Evolutionary conservation across 2,888 invertebrate species (phyloP).

Genomic region (Hedya salicella): DNA sequence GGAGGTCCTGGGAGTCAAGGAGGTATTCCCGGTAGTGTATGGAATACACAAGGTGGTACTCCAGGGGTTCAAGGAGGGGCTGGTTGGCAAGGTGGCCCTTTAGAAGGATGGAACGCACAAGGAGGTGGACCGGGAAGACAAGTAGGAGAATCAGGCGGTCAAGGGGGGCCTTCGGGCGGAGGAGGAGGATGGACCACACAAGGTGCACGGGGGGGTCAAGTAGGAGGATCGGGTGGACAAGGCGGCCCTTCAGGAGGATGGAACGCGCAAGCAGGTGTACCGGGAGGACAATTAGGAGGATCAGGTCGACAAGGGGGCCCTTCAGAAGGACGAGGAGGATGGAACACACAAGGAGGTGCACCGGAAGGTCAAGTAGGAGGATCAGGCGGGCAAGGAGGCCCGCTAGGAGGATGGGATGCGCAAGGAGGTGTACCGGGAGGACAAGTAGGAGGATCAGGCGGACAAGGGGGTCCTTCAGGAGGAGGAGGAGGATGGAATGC

Average conservation of each 20-base stretch:
- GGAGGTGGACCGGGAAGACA: slow-evolving; percentile 26
- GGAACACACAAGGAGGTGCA: slow-evolving; percentile 16
- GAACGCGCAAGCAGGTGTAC: slow-evolving; percentile 26
- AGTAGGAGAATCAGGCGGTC: slow-evolving; percentile 22
- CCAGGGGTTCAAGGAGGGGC: slow-evolving; percentile 25
- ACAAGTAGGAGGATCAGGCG: no score
- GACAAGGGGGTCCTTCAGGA: slow-evolving; percentile 25
- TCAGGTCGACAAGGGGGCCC: neutral
- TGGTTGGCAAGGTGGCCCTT: slow-evolving; percentile 21
- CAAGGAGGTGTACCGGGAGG: slow-evolving; percentile 41
- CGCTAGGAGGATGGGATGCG: neutral
- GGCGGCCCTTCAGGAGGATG: slow-evolving; percentile 22
- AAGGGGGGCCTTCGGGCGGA: slow-evolving; percentile 4
- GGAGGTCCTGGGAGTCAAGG: slow-evolving; percentile 21
- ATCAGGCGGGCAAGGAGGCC: slow-evolving; percentile 25
- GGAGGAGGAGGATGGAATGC: slow-evolving; percentile 19
- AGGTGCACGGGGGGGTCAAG: neutral
- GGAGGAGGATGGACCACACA: no score
- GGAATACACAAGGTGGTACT: slow-evolving; percentile 30
- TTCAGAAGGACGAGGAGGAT: slow-evolving; percentile 1
- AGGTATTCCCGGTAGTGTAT: neutral
- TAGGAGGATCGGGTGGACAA: slow-evolving; percentile 29
- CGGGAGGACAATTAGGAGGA: slow-evolving; percentile 32
- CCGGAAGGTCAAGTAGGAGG: slow-evolving; percentile 23
- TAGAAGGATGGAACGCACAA: slow-evolving; percentile 1